Conservation (phyloP, 2,888 invertebrate species). For the Tetramorium bicarinatum region DNA sequence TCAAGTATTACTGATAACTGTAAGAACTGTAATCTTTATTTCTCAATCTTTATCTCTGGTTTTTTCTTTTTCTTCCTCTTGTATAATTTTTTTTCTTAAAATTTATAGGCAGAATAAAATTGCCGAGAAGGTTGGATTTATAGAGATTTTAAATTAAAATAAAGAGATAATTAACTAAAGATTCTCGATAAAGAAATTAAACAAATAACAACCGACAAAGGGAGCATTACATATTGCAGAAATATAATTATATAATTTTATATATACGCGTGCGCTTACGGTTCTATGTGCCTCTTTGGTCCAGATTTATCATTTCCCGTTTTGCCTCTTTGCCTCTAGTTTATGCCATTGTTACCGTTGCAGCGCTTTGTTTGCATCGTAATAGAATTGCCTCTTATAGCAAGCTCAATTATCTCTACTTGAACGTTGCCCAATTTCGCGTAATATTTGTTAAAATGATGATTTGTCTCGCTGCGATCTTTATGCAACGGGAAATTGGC, state of each 20-base stretch:
- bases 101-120: neutral
- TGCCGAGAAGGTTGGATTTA: neutral
- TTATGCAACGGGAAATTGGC: neutral
- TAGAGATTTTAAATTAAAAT: neutral
- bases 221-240: neutral
- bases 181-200: neutral
- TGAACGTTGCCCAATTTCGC: constrained; percentile 28
- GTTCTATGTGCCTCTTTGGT: neutral
- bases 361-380: neutral
- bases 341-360: constrained; percentile 11
- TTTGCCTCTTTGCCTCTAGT: neutral
- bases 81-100: neutral
- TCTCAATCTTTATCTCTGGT: neutral
- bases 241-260: constrained; percentile 4
- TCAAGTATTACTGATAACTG: neutral
- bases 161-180: no score
- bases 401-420: constrained; percentile 14
- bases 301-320: constrained; percentile 4
- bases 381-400: constrained; percentile 2
- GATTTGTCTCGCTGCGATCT: neutral
- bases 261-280: neutral
- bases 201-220: no score
- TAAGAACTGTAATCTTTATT: neutral
- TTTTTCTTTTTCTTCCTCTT: neutral
- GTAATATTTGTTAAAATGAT: constrained; percentile 1